Evolutionary conservation across 2,797 vertebrate genomes (phyloP).

Genomic region (Myotis pilosus): DNA sequence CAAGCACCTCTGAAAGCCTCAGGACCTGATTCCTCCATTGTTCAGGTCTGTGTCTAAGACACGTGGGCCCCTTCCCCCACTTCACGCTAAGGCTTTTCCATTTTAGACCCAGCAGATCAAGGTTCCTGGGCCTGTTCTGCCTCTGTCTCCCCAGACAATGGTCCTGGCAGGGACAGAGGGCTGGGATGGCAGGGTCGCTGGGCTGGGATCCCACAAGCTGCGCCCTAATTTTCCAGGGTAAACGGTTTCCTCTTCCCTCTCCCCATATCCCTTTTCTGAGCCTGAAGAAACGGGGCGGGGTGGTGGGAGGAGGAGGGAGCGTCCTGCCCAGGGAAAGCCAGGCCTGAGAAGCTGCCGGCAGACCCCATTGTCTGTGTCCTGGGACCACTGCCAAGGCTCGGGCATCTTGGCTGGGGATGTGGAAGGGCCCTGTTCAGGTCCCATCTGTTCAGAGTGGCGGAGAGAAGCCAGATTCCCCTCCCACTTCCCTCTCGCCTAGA

Average conservation of each 20-base stretch:
- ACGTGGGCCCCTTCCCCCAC: neutral
- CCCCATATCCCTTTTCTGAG: constrained; percentile 37
- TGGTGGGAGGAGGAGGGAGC: too few species aligned
- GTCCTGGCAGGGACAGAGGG: constrained; percentile 3
- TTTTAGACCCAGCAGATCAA: neutral
- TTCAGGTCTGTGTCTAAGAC: neutral
- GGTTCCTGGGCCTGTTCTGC: neutral
- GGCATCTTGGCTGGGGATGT: constrained; percentile 59
- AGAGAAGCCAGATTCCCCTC: constrained; percentile 55
- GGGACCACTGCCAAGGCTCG: constrained; percentile 75
- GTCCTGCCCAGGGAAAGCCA: constrained; percentile 48
- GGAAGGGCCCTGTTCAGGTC: constrained; percentile 69
- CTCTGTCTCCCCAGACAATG: neutral
- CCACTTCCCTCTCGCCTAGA: neutral
- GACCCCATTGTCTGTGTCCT: constrained; percentile 79
- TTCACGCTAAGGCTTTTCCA: neutral
- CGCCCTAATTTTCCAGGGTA: constrained; percentile 54
- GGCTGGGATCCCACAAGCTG: constrained; percentile 9
- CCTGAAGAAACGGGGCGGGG: constrained; percentile 58
- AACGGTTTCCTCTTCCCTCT: neutral
- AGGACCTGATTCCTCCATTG: neutral
- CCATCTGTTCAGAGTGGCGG: constrained; percentile 75
- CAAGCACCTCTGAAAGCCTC: neutral
- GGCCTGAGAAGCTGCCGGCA: constrained; percentile 62
- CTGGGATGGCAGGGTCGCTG: neutral